Percentiles rank a stretch among this genome's conserved stretches.
Evolutionary conservation across 2,113 vertebrate genomes (phyloP).

Genomic region (Kryptolebias marmoratus): DNA sequence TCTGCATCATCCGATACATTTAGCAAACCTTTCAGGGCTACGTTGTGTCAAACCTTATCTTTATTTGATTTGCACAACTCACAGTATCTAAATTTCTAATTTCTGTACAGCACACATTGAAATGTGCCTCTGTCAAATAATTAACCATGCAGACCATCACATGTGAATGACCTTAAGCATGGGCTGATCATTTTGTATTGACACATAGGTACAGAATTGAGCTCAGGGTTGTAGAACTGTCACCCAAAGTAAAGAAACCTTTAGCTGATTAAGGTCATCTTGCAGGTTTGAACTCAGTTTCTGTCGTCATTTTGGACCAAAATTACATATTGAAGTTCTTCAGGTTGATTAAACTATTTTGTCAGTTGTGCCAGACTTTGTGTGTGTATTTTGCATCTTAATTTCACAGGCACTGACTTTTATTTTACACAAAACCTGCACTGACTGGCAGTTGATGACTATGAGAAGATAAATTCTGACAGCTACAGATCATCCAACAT

Average conservation of each 20-base stretch:
- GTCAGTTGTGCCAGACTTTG: background rate
- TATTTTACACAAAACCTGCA: background rate
- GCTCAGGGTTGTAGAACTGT: background rate
- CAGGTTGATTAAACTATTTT: background rate
- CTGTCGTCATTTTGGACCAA: background rate
- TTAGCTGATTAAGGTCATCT: background rate
- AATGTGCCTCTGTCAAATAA: constrained; percentile 28
- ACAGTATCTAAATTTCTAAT: constrained; percentile 8
- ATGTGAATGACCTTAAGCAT: background rate
- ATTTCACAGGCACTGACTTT: background rate
- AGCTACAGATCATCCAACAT: no score
- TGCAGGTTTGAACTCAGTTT: background rate
- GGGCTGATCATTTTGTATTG: background rate
- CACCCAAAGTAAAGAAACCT: background rate
- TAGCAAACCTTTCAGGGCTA: constrained; percentile 23
- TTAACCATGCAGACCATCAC: constrained; percentile 20
- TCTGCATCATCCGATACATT: constrained; percentile 55
- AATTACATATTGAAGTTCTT: background rate
- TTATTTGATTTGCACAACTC: constrained; percentile 70
- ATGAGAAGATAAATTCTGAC: no score
- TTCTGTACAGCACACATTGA: constrained; percentile 7
- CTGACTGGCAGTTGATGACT: no score
- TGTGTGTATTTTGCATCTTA: background rate
- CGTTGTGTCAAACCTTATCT: constrained; percentile 68
- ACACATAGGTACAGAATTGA: background rate